phyloP scores from a whole-genome alignment of 92 coral and sea anemone species.

The Palythoa heliodiscus region DNA sequence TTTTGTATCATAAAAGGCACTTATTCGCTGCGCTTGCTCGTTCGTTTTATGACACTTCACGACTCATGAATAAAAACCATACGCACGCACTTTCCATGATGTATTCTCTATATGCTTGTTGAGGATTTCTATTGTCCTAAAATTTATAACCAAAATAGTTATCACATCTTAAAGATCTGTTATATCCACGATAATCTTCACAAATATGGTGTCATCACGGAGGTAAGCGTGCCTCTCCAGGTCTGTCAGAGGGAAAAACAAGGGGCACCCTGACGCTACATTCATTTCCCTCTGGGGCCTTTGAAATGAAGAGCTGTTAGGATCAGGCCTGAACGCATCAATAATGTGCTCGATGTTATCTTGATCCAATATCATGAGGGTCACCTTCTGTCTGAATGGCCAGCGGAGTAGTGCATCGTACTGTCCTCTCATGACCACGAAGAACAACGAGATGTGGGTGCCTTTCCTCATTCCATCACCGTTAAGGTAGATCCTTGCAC shows the following conservation, averaged over 20 bases:
- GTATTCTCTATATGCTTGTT: too few species aligned
- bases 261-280: not conserved
- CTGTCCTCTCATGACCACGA: not conserved
- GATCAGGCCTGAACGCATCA: not conserved
- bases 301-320: not conserved
- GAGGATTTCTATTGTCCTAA: too few species aligned
- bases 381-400: conserved; percentile 2
- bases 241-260: not conserved
- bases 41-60: too few species aligned
- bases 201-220: not conserved
- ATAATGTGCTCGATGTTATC: not conserved
- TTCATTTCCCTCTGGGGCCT: not conserved
- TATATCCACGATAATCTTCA: too few species aligned
- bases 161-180: too few species aligned
- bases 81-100: too few species aligned
- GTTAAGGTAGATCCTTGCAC: not conserved
- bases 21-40: too few species aligned
- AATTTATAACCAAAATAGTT: too few species aligned
- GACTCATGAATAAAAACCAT: too few species aligned
- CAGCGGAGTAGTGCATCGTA: conserved; percentile 2
- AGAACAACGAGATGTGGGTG: not conserved
- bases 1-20: too few species aligned
- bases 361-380: not conserved
- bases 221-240: not conserved
- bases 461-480: not conserved